These are phyloP conservation scores for Megalops cyprinoides DNA, from an alignment of 2,797 vertebrate species.

Conservation along the genomic window DNA sequence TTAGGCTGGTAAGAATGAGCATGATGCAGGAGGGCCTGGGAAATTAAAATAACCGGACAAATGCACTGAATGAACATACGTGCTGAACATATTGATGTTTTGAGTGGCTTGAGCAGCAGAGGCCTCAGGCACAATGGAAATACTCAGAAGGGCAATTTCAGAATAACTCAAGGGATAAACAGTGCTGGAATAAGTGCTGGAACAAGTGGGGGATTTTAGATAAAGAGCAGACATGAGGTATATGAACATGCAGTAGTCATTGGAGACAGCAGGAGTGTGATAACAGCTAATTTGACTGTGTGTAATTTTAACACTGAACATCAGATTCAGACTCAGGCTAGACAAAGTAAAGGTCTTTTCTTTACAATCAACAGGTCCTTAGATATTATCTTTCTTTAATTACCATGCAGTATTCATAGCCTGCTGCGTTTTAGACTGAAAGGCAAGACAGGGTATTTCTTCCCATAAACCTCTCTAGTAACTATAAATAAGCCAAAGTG, in stretches of 20 bases:
- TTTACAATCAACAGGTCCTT: background rate
- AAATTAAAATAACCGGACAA: background rate
- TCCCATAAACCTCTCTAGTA: background rate
- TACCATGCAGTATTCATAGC: background rate
- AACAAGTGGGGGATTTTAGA: background rate
- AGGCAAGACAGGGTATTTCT: background rate
- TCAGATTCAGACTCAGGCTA: no score
- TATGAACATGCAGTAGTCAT: background rate
- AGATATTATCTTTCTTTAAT: background rate
- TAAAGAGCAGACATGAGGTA: background rate
- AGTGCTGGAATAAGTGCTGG: constrained; percentile 25
- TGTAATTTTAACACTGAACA: background rate
- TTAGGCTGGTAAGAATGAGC: background rate
- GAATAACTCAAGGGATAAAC: constrained; percentile 12
- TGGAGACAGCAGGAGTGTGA: background rate
- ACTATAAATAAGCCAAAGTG: background rate
- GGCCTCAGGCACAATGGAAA: background rate
- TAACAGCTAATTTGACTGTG: background rate
- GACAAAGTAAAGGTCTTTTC: background rate
- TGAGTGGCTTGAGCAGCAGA: background rate
- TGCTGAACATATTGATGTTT: background rate
- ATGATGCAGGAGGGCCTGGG: background rate
- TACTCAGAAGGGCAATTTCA: background rate
- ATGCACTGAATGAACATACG: background rate
- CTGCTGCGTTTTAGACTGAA: background rate